These are phyloP conservation scores for Aricia artaxerxes DNA, from an alignment of 2,888 invertebrate species.

Conservation along the genomic window DNA sequence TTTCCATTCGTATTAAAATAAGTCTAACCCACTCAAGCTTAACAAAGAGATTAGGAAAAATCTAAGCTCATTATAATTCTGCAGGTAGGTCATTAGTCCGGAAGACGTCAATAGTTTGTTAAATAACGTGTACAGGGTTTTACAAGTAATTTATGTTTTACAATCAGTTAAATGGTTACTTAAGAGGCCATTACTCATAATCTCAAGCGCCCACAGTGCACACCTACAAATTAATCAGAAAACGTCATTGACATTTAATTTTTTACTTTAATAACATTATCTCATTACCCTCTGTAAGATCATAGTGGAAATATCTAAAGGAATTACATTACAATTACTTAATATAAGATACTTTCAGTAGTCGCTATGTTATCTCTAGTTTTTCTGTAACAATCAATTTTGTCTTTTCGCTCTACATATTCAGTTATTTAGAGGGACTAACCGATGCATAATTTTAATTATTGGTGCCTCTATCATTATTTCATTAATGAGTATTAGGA, in stretches of 20 bases:
- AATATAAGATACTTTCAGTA: background rate
- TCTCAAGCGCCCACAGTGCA: background rate
- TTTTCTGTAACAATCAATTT: no score
- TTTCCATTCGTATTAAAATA: no score
- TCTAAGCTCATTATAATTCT: no score
- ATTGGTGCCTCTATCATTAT: no score
- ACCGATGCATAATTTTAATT: no score
- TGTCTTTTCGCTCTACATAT: no score
- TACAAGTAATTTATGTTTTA: background rate
- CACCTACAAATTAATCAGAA: conserved; percentile 20
- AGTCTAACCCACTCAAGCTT: no score
- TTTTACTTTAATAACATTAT: conserved; percentile 14
- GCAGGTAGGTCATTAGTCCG: background rate
- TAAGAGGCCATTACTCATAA: background rate
- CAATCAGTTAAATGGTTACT: background rate
- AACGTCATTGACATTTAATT: conserved; percentile 17
- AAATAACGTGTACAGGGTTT: background rate
- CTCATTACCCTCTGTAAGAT: background rate
- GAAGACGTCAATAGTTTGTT: background rate
- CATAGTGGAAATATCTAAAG: background rate
- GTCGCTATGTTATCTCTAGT: no score
- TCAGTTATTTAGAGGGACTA: no score
- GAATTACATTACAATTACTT: background rate
- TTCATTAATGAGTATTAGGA: no score
- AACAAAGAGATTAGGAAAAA: no score